Conservation (phyloP, 1,140 invertebrate species). For the Coenobita brevimanus region DNA sequence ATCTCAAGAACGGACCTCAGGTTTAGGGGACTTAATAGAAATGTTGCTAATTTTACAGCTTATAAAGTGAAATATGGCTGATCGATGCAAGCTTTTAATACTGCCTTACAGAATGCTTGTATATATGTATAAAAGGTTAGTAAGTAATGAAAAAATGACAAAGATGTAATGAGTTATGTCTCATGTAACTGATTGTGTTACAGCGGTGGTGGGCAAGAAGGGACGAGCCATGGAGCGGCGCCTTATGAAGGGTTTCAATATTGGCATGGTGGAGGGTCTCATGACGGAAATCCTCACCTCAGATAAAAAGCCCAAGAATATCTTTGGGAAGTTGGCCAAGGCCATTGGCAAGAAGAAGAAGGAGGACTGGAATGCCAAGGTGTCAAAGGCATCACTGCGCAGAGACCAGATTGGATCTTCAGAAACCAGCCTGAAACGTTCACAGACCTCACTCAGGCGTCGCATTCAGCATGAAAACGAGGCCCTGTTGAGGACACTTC, state of each 20-base stretch:
- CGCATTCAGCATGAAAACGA: slow-evolving; percentile 68
- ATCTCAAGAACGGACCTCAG: too few species aligned
- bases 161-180: too few species aligned
- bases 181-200: neutral
- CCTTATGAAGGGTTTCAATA: slow-evolving; percentile 70
- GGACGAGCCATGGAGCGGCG: slow-evolving; percentile 69
- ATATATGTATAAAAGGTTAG: too few species aligned
- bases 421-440: slow-evolving; percentile 60
- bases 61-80: too few species aligned
- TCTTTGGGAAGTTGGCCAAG: slow-evolving; percentile 69
- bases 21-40: too few species aligned
- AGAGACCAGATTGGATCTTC: slow-evolving; percentile 66
- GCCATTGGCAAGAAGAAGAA: slow-evolving; percentile 69
- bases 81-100: too few species aligned
- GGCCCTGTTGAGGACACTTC: slow-evolving; percentile 50
- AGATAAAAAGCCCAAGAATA: slow-evolving; percentile 68
- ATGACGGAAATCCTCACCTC: slow-evolving; percentile 68
- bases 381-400: slow-evolving; percentile 53
- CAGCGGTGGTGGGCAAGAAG: slow-evolving; percentile 68
- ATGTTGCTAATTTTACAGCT: too few species aligned
- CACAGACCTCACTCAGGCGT: slow-evolving; percentile 65
- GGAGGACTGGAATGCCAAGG: slow-evolving; percentile 68
- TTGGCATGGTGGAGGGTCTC: slow-evolving; percentile 68
- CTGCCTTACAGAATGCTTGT: too few species aligned
- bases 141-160: too few species aligned